These are phyloP conservation scores for Antigone vipio DNA, from an alignment of 2,113 vertebrate genomes.

Conservation along the genomic window DNA sequence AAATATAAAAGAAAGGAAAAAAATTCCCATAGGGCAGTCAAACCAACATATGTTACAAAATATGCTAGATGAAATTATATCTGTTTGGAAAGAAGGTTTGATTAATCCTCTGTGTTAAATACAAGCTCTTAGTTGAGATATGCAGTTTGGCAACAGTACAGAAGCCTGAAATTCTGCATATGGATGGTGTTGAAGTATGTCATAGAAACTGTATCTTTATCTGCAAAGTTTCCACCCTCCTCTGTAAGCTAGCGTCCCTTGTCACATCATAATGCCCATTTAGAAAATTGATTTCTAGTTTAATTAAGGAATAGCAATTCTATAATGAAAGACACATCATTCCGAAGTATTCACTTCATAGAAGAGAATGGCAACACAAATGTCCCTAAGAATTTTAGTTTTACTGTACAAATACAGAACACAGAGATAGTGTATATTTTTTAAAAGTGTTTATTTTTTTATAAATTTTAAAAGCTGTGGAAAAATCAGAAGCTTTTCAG, in stretches of 20 bases:
- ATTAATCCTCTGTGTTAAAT: not conserved
- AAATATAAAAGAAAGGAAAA: not conserved
- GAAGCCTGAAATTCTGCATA: not conserved
- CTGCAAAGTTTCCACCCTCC: not conserved
- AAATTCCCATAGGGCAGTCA: not conserved
- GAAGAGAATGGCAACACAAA: not conserved
- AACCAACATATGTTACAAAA: fast-evolving
- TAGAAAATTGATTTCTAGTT: not conserved
- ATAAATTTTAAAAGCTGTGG: not conserved
- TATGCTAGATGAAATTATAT: not conserved
- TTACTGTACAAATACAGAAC: not conserved
- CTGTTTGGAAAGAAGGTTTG: not conserved
- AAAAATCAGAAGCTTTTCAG: not conserved
- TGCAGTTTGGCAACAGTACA: not conserved
- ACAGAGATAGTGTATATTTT: not conserved
- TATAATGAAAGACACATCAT: not conserved
- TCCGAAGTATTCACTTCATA: not conserved
- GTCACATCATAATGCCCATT: not conserved
- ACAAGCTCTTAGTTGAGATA: not conserved
- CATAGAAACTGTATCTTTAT: not conserved
- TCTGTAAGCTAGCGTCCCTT: not conserved
- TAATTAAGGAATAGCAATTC: not conserved
- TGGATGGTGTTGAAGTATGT: fast-evolving
- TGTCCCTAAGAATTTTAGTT: not conserved
- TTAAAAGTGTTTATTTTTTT: not conserved